Evolutionary conservation across 1,140 invertebrate genomes (phyloP), one percentile per base, ranked within the genome.

Genomic region (Eriosoma lanigerum): DNA sequence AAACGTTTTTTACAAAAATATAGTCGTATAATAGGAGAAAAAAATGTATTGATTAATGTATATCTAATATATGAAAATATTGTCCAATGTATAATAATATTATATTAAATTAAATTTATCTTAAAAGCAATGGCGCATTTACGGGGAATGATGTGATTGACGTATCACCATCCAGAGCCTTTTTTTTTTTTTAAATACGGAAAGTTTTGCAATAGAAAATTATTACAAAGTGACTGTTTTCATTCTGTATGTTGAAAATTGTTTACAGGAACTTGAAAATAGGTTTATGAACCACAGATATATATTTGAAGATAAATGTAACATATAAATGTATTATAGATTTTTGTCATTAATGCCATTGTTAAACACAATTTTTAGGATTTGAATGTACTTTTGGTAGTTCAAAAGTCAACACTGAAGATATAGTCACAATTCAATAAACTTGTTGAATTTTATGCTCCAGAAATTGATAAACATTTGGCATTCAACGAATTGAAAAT

Each of bases 321-420:
- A 58, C 12, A 58, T 58, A 58, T 58, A 58, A 9, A 58, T 58
- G 54, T 58, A 58, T 58, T 58, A 58, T 58, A 58, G 6, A 58
- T 3, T 24, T 58, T 58, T 24, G 9, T 58, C 21, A 58, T 58
- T 58, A 9, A 58, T 56, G 52, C 0, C 19, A 58, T 58, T 58
- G 1, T 24, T 58, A 10, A 58, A 38, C 8, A 38, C 8, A 58
- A 58, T 58, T 58, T 58, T 26, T 58, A 58, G 54, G 54, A 58
- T 58, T 58, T 58, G n/a, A 58, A 58, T 58, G 54, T 58, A 58
- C 24, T 9, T 58, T 58, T 58, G 54, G 54, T 3, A 58, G 54
- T 58, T 58, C 54, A 58, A 58, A 58, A 58, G 6, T 58, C 3
- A 58, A 6, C 54, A 26, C 54, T 58, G 54, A 58, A 58, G 21